These are phyloP conservation scores for Channallabes apus DNA, from an alignment of 2,797 vertebrate species.

Conservation along the genomic window DNA sequence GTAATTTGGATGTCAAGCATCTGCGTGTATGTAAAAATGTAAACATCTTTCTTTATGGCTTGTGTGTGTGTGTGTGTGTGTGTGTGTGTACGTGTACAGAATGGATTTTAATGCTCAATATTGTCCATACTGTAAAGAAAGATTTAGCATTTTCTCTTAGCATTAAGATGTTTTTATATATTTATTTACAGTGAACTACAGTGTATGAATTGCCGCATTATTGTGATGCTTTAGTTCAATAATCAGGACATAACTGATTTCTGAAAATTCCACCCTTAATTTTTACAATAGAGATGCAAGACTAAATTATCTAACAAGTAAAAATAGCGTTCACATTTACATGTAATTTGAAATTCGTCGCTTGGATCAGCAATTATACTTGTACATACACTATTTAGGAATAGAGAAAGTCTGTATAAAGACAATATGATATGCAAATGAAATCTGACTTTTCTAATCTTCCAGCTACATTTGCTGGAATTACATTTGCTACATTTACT, in stretches of 20 bases:
- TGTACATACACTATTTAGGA: neutral
- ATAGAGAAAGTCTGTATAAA: neutral
- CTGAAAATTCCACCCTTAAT: neutral
- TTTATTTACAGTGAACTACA: neutral
- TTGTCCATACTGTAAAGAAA: neutral
- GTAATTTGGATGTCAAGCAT: slow-evolving; percentile 53
- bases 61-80: slow-evolving; percentile 7
- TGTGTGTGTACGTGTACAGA: neutral
- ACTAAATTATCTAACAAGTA: neutral
- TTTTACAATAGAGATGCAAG: neutral
- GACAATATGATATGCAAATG: neutral
- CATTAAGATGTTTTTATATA: neutral
- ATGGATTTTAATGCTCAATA: neutral
- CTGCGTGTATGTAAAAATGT: slow-evolving; percentile 38
- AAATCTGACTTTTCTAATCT: neutral
- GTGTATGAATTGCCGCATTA: neutral
- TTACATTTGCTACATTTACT: too few species aligned
- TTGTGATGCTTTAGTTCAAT: neutral
- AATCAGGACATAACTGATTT: neutral
- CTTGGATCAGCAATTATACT: neutral
- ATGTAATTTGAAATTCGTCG: neutral
- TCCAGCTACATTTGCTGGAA: neutral
- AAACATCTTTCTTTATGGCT: slow-evolving; percentile 35
- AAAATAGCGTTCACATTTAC: neutral
- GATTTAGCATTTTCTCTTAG: neutral